Conservation (phyloP, 2,797 vertebrate species). For the Aphelocoma californica region DNA sequence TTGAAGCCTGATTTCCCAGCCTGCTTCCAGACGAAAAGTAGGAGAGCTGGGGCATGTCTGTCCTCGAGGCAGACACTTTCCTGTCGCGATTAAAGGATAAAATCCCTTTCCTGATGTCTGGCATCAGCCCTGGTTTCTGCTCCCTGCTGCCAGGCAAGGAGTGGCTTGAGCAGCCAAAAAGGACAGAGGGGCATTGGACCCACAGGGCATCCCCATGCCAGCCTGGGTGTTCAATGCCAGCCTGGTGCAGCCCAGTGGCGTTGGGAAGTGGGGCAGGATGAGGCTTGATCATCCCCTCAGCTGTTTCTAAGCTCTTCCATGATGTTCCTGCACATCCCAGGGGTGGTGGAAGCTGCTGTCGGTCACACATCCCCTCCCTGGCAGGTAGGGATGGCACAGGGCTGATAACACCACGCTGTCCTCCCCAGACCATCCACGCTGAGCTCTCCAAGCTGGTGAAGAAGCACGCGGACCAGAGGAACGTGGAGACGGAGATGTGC, state of each 20-base stretch:
- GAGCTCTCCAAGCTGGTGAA: constrained; percentile 96
- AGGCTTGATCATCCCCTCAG: background rate
- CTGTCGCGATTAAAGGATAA: background rate
- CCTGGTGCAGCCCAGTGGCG: background rate
- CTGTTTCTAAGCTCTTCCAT: background rate
- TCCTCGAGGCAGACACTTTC: background rate
- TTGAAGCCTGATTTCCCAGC: background rate
- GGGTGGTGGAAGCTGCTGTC: background rate
- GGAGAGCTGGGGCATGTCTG: background rate
- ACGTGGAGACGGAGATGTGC: constrained; percentile 92
- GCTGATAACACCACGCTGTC: accelerated
- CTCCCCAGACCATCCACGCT: constrained; percentile 87
- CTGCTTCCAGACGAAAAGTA: background rate
- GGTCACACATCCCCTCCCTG: background rate
- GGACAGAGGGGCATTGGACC: background rate
- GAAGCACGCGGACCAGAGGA: constrained; percentile 89
- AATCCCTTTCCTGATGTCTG: background rate
- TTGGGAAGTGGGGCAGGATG: background rate
- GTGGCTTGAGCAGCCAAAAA: background rate
- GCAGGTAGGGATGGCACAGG: background rate
- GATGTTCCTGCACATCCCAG: accelerated
- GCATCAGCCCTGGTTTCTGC: background rate
- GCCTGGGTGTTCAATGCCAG: background rate
- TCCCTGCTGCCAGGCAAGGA: background rate
- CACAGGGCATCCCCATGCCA: background rate